These are phyloP conservation scores for Triops longicaudatus DNA, from an alignment of 1,140 invertebrate species.

Conservation along the genomic window DNA sequence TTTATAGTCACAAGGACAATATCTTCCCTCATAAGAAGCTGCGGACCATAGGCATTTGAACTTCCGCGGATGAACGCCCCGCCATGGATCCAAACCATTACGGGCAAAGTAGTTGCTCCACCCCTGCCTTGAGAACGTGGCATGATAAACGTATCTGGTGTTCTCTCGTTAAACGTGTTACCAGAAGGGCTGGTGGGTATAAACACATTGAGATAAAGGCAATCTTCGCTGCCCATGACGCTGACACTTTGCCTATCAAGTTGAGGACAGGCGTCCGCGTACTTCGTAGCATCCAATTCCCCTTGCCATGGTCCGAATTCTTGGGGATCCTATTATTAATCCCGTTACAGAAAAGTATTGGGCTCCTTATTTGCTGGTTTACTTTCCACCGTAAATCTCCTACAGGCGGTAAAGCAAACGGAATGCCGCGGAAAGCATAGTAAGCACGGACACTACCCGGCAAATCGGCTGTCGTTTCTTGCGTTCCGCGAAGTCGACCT, in stretches of 20 bases:
- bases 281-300: conserved; percentile 25
- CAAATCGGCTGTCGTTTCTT: conserved; percentile 9
- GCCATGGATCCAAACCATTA: conserved; percentile 52
- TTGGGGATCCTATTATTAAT: conserved; percentile 24
- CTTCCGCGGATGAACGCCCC: conserved; percentile 47
- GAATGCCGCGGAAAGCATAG: conserved; percentile 45
- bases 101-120: conserved; percentile 31
- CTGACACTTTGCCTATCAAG: conserved; percentile 17
- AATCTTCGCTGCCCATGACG: conserved; percentile 33
- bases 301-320: conserved; percentile 23
- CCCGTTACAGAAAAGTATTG: not conserved
- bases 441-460: conserved; percentile 37
- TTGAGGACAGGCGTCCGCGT: conserved; percentile 24
- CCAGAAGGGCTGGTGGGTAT: conserved; percentile 33
- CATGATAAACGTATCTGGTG: not conserved
- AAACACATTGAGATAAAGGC: conserved; percentile 34
- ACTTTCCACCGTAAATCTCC: conserved; percentile 43
- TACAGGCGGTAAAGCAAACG: conserved; percentile 47
- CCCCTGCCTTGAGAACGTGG: not conserved
- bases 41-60: conserved; percentile 39
- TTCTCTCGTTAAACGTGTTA: conserved; percentile 3
- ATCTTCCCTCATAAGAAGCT: conserved; percentile 33
- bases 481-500: conserved; percentile 18
- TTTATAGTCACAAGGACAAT: conserved; percentile 43
- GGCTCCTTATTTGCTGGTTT: not conserved